These are phyloP conservation scores for Liparis tanakae DNA, from an alignment of 2,797 vertebrate genomes.

Conservation along the genomic window DNA sequence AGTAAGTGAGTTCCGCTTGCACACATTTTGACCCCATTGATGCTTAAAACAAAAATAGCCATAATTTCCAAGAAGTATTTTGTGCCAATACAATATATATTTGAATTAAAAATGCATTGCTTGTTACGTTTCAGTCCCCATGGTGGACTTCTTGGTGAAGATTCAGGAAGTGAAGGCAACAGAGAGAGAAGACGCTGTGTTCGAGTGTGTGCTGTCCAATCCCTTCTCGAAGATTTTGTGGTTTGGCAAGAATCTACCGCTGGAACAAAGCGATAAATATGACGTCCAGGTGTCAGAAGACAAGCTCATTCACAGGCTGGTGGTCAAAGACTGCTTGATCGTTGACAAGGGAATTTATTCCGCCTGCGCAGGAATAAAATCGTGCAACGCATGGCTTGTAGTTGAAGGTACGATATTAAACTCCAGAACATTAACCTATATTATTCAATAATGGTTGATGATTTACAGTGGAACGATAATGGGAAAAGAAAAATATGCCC, in stretches of 20 bases:
- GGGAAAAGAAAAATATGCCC: neutral
- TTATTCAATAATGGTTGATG: constrained; percentile 13
- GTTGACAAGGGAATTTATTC: constrained; percentile 88
- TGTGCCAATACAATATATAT: neutral
- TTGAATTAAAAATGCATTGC: neutral
- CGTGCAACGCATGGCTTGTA: constrained; percentile 87
- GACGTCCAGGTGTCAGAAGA: constrained; percentile 84
- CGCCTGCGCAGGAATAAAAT: constrained; percentile 80
- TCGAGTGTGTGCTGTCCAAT: constrained; percentile 83
- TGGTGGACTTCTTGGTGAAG: constrained; percentile 80
- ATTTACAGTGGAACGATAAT: neutral
- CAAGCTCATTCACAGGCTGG: constrained; percentile 86
- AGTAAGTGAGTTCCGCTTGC: constrained; percentile 66
- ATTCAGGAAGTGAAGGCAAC: constrained; percentile 79
- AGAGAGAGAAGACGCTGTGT: constrained; percentile 80
- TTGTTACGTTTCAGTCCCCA: constrained; percentile 66
- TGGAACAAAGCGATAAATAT: constrained; percentile 81
- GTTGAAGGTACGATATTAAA: constrained; percentile 85
- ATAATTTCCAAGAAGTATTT: neutral
- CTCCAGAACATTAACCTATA: neutral
- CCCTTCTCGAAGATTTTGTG: constrained; percentile 83
- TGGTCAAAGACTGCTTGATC: constrained; percentile 79
- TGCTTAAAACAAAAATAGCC: neutral
- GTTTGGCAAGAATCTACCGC: constrained; percentile 81
- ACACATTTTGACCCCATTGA: neutral